Conservation (phyloP, 2,113 vertebrate genomes). For the Andinoacara biseriatus region DNA sequence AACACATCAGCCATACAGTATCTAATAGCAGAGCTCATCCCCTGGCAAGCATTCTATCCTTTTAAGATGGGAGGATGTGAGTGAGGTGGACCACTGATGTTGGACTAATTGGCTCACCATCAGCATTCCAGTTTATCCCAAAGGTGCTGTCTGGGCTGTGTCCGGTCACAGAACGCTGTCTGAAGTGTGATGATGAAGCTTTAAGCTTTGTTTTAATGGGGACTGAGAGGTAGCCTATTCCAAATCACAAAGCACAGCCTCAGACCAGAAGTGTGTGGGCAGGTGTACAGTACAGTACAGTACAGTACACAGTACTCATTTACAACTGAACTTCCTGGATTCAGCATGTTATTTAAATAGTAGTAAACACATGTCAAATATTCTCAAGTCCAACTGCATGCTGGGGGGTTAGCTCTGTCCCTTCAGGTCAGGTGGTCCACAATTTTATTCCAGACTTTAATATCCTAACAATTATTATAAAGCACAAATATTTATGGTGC, state of each 20-base stretch:
- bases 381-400: background rate
- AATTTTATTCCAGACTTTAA: background rate
- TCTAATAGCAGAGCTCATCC: background rate
- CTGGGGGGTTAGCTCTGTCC: background rate
- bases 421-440: background rate
- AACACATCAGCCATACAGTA: background rate
- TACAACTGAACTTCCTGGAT: background rate
- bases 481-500: background rate
- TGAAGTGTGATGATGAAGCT: background rate
- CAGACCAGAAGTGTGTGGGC: background rate
- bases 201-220: background rate
- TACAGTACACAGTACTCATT: background rate
- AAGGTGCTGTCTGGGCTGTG: conserved; percentile 4
- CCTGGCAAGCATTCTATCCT: background rate
- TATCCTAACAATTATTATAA: background rate
- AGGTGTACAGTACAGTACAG: background rate
- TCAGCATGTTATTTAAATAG: background rate
- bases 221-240: background rate
- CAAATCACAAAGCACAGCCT: background rate
- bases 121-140: conserved; percentile 3
- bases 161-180: background rate
- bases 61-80: background rate
- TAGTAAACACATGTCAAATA: background rate
- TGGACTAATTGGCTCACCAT: conserved; percentile 13
- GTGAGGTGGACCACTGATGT: background rate